These are phyloP conservation scores for Periophthalmus magnuspinnatus DNA, from an alignment of 2,797 vertebrate genomes.

Conservation along the genomic window DNA sequence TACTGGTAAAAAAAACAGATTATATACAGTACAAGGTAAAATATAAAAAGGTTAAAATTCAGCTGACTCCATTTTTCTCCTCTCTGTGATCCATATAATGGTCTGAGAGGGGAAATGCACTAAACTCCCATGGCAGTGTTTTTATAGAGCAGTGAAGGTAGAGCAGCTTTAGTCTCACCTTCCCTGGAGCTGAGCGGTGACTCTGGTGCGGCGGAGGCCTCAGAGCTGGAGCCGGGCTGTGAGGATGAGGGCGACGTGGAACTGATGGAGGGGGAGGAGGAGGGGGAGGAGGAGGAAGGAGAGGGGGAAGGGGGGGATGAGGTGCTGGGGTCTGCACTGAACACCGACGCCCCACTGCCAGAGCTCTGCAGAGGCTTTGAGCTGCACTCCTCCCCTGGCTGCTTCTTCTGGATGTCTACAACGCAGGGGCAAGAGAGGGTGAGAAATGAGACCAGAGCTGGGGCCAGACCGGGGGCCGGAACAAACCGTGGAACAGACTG, in stretches of 20 bases:
- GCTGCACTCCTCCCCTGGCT: slow-evolving; percentile 87
- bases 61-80: too few species aligned
- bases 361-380: slow-evolving; percentile 88
- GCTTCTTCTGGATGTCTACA: slow-evolving; percentile 92
- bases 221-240: slow-evolving; percentile 67
- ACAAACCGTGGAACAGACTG: too few species aligned
- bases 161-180: not conserved
- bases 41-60: too few species aligned
- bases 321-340: slow-evolving; percentile 80
- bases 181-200: slow-evolving; percentile 80
- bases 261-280: slow-evolving; percentile 70
- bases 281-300: slow-evolving; percentile 81
- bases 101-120: too few species aligned
- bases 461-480: too few species aligned
- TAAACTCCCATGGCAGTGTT: too few species aligned
- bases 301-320: slow-evolving; percentile 83
- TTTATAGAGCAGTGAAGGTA: too few species aligned
- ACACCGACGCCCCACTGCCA: slow-evolving; percentile 83
- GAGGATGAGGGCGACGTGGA: slow-evolving; percentile 71
- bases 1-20: too few species aligned
- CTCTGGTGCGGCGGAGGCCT: slow-evolving; percentile 85
- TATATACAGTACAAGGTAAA: too few species aligned
- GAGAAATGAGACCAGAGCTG: not conserved
- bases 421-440: slow-evolving; percentile 8
- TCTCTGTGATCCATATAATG: too few species aligned